Conservation (phyloP, 2,797 vertebrate species). For the Cheirogaleus major region DNA sequence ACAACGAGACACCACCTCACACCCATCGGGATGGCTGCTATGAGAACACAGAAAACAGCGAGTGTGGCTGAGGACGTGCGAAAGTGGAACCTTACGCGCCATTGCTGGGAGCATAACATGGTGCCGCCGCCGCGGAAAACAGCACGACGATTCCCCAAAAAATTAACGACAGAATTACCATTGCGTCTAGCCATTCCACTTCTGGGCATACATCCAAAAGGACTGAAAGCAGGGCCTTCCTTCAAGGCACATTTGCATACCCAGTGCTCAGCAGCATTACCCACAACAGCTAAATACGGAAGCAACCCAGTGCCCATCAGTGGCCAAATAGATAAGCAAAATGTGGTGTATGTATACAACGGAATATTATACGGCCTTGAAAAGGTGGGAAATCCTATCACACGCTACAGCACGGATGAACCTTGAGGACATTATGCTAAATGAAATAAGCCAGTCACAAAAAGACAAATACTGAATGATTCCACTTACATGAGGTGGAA, state of each 20-base stretch:
- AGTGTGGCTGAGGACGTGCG: background rate
- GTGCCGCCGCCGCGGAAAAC: fast-evolving
- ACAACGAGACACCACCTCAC: background rate
- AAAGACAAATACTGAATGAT: background rate
- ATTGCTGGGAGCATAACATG: background rate
- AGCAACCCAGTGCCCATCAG: background rate
- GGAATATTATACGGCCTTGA: background rate
- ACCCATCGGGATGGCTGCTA: background rate
- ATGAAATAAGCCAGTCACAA: background rate
- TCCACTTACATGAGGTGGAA: too few relatives aligned
- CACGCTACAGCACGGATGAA: background rate
- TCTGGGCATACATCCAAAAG: background rate
- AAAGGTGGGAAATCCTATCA: background rate
- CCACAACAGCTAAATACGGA: background rate
- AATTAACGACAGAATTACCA: background rate
- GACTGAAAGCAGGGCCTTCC: background rate
- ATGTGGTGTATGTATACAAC: background rate
- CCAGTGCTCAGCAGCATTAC: background rate
- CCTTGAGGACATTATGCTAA: background rate
- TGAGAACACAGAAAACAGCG: background rate
- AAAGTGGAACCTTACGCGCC: background rate
- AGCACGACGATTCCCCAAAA: fast-evolving
- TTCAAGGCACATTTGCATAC: background rate
- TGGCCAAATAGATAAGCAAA: background rate
- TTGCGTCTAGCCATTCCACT: background rate